These are phyloP conservation scores for Teinopalpus imperialis DNA, from an alignment of 2,888 invertebrate genomes.

Conservation along the genomic window DNA sequence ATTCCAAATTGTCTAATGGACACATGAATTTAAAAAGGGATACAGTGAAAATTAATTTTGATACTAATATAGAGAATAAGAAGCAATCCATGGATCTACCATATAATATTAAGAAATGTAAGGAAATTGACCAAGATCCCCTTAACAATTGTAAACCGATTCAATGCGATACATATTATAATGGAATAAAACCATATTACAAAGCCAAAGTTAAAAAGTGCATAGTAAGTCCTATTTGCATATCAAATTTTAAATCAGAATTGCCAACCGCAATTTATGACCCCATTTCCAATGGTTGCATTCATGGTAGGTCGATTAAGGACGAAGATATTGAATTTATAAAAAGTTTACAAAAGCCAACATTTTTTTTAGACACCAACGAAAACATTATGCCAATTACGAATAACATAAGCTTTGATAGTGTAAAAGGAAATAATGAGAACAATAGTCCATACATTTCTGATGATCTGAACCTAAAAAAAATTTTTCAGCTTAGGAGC, in stretches of 20 bases:
- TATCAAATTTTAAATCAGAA: slow-evolving; percentile 35
- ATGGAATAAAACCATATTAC: slow-evolving; percentile 51
- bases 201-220: slow-evolving; percentile 47
- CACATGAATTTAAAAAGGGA: slow-evolving; percentile 45
- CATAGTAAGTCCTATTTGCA: slow-evolving; percentile 42
- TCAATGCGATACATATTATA: slow-evolving; percentile 60
- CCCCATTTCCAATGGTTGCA: slow-evolving; percentile 50
- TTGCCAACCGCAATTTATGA: slow-evolving; percentile 46
- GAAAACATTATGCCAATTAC: slow-evolving; percentile 43
- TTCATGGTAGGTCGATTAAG: slow-evolving; percentile 38
- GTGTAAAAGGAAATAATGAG: neutral
- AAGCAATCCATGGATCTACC: slow-evolving; percentile 29
- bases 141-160: slow-evolving; percentile 60
- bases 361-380: slow-evolving; percentile 43
- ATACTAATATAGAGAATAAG: slow-evolving; percentile 45
- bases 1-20: slow-evolving; percentile 46
- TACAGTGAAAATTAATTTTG: slow-evolving; percentile 52
- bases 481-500: too few relatives aligned
- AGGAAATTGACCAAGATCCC: slow-evolving; percentile 54
- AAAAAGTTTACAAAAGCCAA: slow-evolving; percentile 36
- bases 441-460: neutral
- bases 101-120: slow-evolving; percentile 41
- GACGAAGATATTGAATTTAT: slow-evolving; percentile 51
- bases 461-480: neutral
- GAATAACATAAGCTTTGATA: slow-evolving; percentile 14